Base-by-base conservation (phyloP, 2,113 vertebrate genomes). In the Phaethon lepturus region DNA sequence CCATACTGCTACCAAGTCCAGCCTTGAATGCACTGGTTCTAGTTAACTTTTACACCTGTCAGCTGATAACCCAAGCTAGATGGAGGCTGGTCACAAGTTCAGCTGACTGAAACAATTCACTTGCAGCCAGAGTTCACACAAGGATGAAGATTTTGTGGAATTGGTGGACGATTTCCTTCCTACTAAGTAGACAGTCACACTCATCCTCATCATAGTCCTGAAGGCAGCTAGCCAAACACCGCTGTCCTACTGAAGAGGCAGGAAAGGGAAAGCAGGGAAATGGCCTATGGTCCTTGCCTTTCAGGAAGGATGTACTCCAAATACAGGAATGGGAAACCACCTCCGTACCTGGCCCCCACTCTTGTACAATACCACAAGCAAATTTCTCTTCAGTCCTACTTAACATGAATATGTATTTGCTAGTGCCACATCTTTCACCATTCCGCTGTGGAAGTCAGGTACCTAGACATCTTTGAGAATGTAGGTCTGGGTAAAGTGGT, bases 291-390 rank as follows among this genome's bases (percentile, higher is more conserved):
- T 7, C 49, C 69, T 80, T 69, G 31, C 42, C 59, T 91, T 63
- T 52, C 38, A 20, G 62, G 47, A 72, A 47, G 14, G 20, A 35
- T 55, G 5, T 11, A 17, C 17, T 59, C 53, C 38, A 77, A 77
- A 53, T 10, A 17, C 29, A 20, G n/a, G 40, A 71, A 63, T 0
- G 0, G 47, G n/a, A 87, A 85, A 40, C 0, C 31, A 35, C 10
- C 50, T 79, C 35, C n/a, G 6, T 5, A 17, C 44, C 29, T 49
- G 53, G 11, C 26, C 60, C 49, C 55, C 1, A 2, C 74, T 59
- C 44, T 63, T 45, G 10, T 28, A n/a, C 42, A 75, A 75, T 31
- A 67, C 22, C 22, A 47, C 59, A 25, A 16, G 28, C 4, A 88
- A 62, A 66, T 47, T 77, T 88, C 23, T 72, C 33, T 33, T 60